Conservation (phyloP, 2,113 vertebrate species). For the Orientallactaga bullata region DNA sequence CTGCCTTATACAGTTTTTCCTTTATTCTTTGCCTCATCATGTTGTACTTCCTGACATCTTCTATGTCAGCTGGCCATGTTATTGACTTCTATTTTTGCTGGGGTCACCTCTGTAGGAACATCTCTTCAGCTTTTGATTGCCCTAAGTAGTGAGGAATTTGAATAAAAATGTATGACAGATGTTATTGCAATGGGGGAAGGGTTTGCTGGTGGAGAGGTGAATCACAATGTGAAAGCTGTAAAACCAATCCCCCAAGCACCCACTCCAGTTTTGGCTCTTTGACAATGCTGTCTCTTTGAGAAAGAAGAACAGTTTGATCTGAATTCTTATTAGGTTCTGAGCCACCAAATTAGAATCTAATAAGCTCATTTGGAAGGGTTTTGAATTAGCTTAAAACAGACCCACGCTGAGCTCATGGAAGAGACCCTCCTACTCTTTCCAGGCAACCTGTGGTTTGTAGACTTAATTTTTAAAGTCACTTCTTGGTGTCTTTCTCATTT, state of each 20-base stretch:
- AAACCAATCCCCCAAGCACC: constrained; percentile 75
- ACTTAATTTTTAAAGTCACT: constrained; percentile 71
- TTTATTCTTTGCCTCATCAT: constrained; percentile 66
- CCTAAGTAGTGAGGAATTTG: constrained; percentile 68
- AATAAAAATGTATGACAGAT: constrained; percentile 71
- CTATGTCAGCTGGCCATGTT: constrained; percentile 56
- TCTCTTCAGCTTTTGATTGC: constrained; percentile 64
- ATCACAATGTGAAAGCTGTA: constrained; percentile 77
- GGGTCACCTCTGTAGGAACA: constrained; percentile 69
- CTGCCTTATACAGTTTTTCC: constrained; percentile 52
- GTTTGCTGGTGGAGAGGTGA: constrained; percentile 71
- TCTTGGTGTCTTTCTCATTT: constrained; percentile 65
- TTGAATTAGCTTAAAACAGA: constrained; percentile 81
- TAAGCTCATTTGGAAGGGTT: constrained; percentile 81
- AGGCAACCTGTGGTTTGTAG: constrained; percentile 71
- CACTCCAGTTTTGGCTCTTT: constrained; percentile 81
- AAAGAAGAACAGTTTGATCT: constrained; percentile 83
- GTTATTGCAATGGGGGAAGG: constrained; percentile 56
- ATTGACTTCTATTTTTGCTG: constrained; percentile 73
- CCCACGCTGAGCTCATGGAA: constrained; percentile 74
- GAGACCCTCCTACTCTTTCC: constrained; percentile 74
- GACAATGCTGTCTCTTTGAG: constrained; percentile 79
- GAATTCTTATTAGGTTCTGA: constrained; percentile 82
- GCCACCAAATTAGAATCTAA: constrained; percentile 81
- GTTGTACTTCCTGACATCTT: constrained; percentile 63